These are phyloP conservation scores for Heliothis virescens DNA, from an alignment of 1,140 invertebrate species.

Conservation along the genomic window DNA sequence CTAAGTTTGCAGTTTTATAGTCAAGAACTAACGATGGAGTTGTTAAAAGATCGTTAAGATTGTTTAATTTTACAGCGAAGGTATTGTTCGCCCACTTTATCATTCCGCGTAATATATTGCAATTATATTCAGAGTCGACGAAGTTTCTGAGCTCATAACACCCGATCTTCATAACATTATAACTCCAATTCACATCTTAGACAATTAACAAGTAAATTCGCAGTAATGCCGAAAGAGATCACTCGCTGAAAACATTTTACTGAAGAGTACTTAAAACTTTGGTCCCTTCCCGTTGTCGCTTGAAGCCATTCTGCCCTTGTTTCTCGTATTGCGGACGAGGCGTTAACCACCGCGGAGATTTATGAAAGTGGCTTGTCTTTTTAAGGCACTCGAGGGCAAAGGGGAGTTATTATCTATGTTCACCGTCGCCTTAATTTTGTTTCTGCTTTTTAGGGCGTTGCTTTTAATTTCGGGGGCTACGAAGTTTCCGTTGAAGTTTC, in stretches of 20 bases:
- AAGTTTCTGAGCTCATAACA: constrained; percentile 44
- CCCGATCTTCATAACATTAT: constrained; percentile 46
- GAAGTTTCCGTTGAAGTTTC: constrained; percentile 54
- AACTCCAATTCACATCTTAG: constrained; percentile 52
- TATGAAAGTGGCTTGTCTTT: constrained; percentile 75
- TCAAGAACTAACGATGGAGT: constrained; percentile 22
- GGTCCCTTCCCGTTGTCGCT: constrained; percentile 64
- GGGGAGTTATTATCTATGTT: constrained; percentile 71
- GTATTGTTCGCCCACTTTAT: constrained; percentile 26
- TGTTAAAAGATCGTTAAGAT: constrained; percentile 39
- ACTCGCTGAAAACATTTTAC: constrained; percentile 65
- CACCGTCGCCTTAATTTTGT: constrained; percentile 62
- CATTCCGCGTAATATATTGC: constrained; percentile 37
- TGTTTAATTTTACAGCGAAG: constrained; percentile 38
- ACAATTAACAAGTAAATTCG: constrained; percentile 64
- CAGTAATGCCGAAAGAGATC: constrained; percentile 61
- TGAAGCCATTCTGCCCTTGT: constrained; percentile 63
- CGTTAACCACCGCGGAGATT: constrained; percentile 70
- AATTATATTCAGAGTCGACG: constrained; percentile 43
- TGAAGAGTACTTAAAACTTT: constrained; percentile 71
- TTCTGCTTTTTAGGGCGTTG: constrained; percentile 59
- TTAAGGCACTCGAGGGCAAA: constrained; percentile 65
- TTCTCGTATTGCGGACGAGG: constrained; percentile 65
- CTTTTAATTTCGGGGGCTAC: constrained; percentile 58
- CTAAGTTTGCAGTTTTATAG: constrained; percentile 26